phyloP scores from a whole-genome alignment of 2,888 invertebrate genomes.

The Gymnocheta viridis region DNA sequence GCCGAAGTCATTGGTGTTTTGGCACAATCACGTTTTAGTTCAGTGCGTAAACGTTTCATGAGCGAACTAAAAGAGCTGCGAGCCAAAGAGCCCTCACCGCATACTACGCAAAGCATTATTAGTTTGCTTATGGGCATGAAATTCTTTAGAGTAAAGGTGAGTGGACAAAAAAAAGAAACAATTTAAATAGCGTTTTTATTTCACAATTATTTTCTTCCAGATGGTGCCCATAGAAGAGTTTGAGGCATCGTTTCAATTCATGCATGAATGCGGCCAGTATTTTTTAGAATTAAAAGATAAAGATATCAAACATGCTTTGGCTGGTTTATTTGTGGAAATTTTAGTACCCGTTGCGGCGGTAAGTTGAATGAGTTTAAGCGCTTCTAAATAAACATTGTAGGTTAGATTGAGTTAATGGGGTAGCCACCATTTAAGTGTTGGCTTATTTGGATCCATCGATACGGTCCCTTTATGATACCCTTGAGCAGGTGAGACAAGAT shows the following conservation, averaged over 20 bases:
- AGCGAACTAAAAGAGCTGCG: slow-evolving; percentile 93
- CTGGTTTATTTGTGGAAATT: slow-evolving; percentile 99
- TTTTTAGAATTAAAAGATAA: slow-evolving; percentile 99
- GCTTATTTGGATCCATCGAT: no score
- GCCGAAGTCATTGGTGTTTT: slow-evolving; percentile 98
- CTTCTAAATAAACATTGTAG: no score
- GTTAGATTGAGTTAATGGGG: no score
- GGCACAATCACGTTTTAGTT: slow-evolving; percentile 96
- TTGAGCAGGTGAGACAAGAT: no score
- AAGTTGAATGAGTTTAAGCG: slow-evolving; percentile 80
- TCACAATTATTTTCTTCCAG: slow-evolving; percentile 74
- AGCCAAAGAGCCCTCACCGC: slow-evolving; percentile 91
- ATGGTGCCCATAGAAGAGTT: slow-evolving; percentile 99
- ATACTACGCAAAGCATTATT: slow-evolving; percentile 96
- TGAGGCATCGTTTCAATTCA: slow-evolving; percentile 98
- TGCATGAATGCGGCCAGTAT: slow-evolving; percentile 99
- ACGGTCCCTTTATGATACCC: no score
- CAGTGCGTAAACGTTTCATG: slow-evolving; percentile 94
- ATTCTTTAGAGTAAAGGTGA: slow-evolving; percentile 91
- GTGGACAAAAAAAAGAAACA: neutral
- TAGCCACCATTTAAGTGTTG: no score
- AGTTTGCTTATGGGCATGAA: slow-evolving; percentile 99
- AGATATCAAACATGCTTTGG: slow-evolving; percentile 98
- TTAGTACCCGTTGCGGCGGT: slow-evolving; percentile 99
- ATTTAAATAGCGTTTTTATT: neutral